Evolutionary conservation across 2,888 invertebrate species (phyloP), one percentile per base, ranked within the genome.

Genomic region (Caenorhabditis drosophilae): DNA sequence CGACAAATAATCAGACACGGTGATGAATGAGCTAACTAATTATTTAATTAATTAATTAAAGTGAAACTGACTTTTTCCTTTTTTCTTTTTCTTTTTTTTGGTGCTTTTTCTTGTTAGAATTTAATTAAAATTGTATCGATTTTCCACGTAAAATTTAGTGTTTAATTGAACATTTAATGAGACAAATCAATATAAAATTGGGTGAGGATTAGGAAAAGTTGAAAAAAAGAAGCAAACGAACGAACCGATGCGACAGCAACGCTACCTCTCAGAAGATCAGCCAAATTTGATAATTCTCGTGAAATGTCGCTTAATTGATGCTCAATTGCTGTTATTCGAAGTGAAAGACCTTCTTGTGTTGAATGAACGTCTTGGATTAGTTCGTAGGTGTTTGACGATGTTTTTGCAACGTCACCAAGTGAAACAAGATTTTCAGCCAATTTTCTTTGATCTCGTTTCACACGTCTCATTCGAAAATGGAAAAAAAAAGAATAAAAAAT

Each of bases 341-440:
- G 93, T 85, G 97, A 96, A 77, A 97, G 89, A 50, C 90, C 89
- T 84, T 93, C 92, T 86, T 96, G 95, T 53, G 94, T 90, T 64
- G 91, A 90, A 84, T 93, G 93, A 91, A 97, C 92, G 83, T 97
- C 97, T 56, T 94, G 92, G 73, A 98, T 95, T 82, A 97, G 91
- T 87, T 96, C 97, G 85, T 96, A 96, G 77, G 97, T 94, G 52
- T 93, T 93, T 84, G 93, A 93, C 87, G 96, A 95, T 74, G 95
- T 96, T 96, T 98, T 98, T 82, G 97, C 97, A 92, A 98, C 96
- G 85, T 98, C 98, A 63, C 96, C 95, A 85, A 98, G 92, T 62
- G 97, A 97, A 84, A 95, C 96, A 77, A 96, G 94, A 85, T 97
- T 97, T 86, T 98, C 98, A 90, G 94, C 93, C 81, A 98, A 87